Percentiles rank a stretch among this genome's conserved stretches.
These are phyloP conservation scores for Caprella mutica DNA, from an alignment of 2,888 invertebrate genomes.

Conservation along the genomic window DNA sequence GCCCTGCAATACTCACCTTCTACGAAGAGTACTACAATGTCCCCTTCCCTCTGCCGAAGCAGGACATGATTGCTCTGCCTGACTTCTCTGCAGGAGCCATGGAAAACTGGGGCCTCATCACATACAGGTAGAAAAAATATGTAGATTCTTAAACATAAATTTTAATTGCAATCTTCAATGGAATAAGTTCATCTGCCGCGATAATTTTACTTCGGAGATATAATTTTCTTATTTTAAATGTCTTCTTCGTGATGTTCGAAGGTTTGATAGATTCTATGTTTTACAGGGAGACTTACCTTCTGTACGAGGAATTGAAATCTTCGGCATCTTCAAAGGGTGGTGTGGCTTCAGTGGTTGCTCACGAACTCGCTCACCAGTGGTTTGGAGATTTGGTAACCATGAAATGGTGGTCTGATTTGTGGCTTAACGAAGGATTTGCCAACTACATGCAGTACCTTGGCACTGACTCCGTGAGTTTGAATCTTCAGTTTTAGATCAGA, in stretches of 20 bases:
- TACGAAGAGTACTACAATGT: slow-evolving; percentile 53
- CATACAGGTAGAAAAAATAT: slow-evolving; percentile 51
- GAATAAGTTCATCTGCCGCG: no score
- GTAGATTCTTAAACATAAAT: no score
- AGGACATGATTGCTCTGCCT: slow-evolving; percentile 54
- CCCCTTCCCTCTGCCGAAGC: slow-evolving; percentile 50
- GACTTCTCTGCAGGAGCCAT: slow-evolving; percentile 60
- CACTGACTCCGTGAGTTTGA: slow-evolving; percentile 53
- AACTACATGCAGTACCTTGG: slow-evolving; percentile 62
- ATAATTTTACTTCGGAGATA: no score
- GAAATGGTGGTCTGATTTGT: slow-evolving; percentile 78
- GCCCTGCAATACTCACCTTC: slow-evolving; percentile 48
- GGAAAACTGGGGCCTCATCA: slow-evolving; percentile 67
- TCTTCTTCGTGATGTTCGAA: no score
- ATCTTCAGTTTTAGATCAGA: no score
- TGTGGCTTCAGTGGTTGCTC: slow-evolving; percentile 64
- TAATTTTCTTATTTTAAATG: no score
- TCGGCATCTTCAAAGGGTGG: slow-evolving; percentile 57
- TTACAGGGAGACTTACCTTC: no score
- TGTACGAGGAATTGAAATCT: slow-evolving; percentile 60
- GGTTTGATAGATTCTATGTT: no score
- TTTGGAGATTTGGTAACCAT: slow-evolving; percentile 66
- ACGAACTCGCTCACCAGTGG: slow-evolving; percentile 75
- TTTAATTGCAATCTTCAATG: no score
- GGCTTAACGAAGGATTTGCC: slow-evolving; percentile 78